phyloP scores from a whole-genome alignment of 2,797 vertebrate species.

The Sciurus vulgaris region DNA sequence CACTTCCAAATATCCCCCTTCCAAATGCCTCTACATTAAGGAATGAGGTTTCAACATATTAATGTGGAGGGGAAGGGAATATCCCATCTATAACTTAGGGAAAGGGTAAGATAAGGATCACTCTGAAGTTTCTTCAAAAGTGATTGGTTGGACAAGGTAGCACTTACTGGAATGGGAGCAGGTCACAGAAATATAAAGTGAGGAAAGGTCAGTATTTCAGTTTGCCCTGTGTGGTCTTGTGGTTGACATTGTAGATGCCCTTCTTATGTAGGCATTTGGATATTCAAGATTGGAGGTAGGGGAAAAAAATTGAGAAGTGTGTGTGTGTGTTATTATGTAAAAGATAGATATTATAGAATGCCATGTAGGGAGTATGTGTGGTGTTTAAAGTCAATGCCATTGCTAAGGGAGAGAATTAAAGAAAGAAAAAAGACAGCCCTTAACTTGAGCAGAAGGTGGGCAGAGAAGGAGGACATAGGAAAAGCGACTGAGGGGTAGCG shows the following conservation, averaged over 20 bases:
- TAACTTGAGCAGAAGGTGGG: neutral
- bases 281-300: neutral
- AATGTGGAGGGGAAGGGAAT: neutral
- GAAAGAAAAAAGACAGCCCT: neutral
- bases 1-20: neutral
- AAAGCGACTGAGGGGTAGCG: neutral
- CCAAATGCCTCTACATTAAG: neutral
- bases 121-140: neutral
- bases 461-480: neutral
- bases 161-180: neutral
- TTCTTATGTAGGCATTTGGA: neutral
- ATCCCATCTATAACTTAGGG: neutral
- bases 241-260: neutral
- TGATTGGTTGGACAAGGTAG: neutral
- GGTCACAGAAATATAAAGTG: neutral
- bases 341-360: neutral
- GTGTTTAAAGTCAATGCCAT: neutral
- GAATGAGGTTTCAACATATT: neutral
- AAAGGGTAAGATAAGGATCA: neutral
- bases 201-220: neutral
- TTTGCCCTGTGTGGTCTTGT: neutral
- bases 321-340: neutral
- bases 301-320: neutral
- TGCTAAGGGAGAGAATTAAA: neutral
- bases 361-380: neutral